Percentiles rank a stretch among this genome's conserved stretches.
phyloP scores from a whole-genome alignment of 2,797 vertebrate genomes.

The Sitta carolinensis region DNA sequence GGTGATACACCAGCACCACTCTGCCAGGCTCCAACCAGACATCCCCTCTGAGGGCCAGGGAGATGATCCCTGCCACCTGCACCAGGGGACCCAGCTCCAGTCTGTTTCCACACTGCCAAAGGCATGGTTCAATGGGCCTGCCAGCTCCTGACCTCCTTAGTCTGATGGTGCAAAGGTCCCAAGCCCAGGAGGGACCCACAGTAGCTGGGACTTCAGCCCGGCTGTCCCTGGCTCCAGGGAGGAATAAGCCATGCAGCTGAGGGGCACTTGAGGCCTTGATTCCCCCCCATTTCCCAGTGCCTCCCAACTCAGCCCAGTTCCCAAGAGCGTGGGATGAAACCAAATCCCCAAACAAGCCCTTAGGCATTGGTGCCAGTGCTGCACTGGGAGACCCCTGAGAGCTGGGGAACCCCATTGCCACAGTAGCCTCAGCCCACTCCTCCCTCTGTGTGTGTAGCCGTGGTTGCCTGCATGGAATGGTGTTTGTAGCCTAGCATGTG shows the following conservation, averaged over 20 bases:
- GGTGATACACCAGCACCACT: accelerated
- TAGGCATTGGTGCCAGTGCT: background rate
- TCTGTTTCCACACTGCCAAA: background rate
- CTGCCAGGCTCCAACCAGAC: accelerated
- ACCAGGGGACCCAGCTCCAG: accelerated
- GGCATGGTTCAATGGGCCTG: background rate
- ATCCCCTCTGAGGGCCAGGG: background rate
- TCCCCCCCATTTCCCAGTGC: accelerated
- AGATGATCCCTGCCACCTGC: background rate
- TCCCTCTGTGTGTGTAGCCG: background rate
- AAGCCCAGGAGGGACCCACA: background rate
- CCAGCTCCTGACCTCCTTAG: background rate
- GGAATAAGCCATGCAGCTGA: accelerated
- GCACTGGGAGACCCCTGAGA: background rate
- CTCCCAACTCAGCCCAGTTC: background rate
- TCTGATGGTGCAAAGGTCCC: background rate
- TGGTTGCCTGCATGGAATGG: slow-evolving; percentile 57
- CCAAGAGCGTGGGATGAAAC: background rate
- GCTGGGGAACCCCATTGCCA: background rate
- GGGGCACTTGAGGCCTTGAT: background rate
- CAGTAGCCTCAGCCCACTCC: background rate
- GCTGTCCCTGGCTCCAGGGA: background rate
- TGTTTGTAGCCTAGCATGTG: background rate
- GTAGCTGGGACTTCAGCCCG: too few species aligned
- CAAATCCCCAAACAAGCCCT: background rate